Conservation (phyloP, 2,113 vertebrate species). For the Ammodytes dubius region DNA sequence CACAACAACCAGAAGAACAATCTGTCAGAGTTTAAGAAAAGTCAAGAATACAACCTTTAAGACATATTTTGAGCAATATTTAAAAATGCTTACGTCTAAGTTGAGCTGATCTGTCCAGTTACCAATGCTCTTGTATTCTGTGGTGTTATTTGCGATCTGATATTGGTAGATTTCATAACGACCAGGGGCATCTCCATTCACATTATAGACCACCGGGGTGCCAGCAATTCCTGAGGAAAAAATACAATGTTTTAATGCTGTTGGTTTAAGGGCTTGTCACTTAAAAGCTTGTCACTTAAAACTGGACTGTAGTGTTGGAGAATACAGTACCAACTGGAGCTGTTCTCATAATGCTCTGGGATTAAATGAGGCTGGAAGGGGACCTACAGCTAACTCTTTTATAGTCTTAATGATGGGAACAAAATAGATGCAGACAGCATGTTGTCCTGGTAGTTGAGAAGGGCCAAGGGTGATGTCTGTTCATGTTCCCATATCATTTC, state of each 20-base stretch:
- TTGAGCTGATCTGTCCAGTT: conserved; percentile 93
- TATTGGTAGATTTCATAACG: conserved; percentile 98
- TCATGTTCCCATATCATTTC: conserved; percentile 74
- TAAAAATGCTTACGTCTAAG: conserved; percentile 86
- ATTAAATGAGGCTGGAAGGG: conserved; percentile 48
- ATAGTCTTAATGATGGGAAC: conserved; percentile 53
- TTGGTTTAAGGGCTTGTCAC: background rate
- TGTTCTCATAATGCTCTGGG: conserved; percentile 11
- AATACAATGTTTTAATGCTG: background rate
- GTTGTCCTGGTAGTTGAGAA: conserved; percentile 64
- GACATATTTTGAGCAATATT: background rate
- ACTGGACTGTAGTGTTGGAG: background rate
- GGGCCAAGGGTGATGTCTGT: conserved; percentile 71
- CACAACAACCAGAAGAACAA: background rate
- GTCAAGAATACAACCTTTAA: background rate
- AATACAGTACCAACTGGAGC: background rate
- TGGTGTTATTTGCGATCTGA: conserved; percentile 90
- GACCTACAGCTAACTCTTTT: conserved; percentile 33
- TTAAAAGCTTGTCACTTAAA: background rate
- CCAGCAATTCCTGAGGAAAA: conserved; percentile 91
- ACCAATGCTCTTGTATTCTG: conserved; percentile 94
- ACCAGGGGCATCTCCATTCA: conserved; percentile 94
- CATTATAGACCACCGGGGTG: conserved; percentile 94
- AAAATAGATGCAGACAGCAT: conserved; percentile 73
- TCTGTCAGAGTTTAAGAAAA: background rate